Conservation (phyloP, 2,113 vertebrate species). For the Accipiter cooperii region DNA sequence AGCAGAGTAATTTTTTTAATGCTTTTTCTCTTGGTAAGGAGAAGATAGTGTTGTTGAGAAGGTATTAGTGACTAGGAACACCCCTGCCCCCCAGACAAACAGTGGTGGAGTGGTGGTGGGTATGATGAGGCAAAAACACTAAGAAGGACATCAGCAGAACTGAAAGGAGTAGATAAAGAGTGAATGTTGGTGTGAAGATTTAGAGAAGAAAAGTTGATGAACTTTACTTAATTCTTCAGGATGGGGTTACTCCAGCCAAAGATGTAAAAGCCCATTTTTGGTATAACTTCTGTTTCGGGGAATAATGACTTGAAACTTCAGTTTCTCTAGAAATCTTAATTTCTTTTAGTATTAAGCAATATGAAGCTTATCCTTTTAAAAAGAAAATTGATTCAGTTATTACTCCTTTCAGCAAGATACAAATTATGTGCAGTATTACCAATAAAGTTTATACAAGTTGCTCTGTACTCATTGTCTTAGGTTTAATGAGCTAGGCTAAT, state of each 20-base stretch:
- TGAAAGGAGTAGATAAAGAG: neutral
- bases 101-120: neutral
- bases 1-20: neutral
- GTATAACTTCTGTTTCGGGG: neutral
- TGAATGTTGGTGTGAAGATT: neutral
- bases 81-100: no score
- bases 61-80: neutral
- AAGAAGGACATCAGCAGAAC: neutral
- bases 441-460: constrained; percentile 19
- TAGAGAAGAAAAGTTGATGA: neutral
- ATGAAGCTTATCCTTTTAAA: neutral
- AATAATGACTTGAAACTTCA: neutral
- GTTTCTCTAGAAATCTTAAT: neutral
- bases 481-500: constrained; percentile 53
- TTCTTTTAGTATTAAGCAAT: neutral
- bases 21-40: neutral
- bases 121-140: neutral
- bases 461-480: neutral
- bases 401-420: constrained; percentile 30
- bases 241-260: neutral
- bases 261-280: neutral
- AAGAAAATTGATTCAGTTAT: neutral
- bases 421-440: neutral
- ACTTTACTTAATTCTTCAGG: neutral
- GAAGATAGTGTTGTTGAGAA: neutral